These are phyloP conservation scores for Neomorphus geoffroyi DNA, from an alignment of 2,797 vertebrate species.

Conservation along the genomic window DNA sequence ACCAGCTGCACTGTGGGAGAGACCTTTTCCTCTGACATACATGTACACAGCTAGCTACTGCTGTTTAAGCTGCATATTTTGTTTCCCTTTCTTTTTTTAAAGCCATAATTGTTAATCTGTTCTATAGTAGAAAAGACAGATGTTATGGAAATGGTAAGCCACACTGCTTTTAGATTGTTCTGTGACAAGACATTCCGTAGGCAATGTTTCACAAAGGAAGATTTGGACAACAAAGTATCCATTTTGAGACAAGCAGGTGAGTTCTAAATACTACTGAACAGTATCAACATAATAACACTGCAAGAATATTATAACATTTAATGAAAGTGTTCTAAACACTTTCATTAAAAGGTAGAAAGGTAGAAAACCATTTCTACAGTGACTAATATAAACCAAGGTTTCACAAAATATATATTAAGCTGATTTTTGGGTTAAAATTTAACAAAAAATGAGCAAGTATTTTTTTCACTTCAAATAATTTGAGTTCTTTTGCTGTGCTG, in stretches of 20 bases:
- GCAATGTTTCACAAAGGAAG: constrained; percentile 64
- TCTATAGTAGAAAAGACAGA: constrained; percentile 78
- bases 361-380: background rate
- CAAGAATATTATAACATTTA: background rate
- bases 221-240: constrained; percentile 68
- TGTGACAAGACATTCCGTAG: constrained; percentile 57
- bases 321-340: background rate
- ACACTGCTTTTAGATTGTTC: constrained; percentile 59
- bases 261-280: constrained; percentile 58
- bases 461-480: background rate
- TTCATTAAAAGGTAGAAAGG: no score
- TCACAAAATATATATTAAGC: constrained; percentile 24
- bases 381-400: constrained; percentile 46
- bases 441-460: background rate
- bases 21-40: constrained; percentile 39
- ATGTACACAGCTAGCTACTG: background rate
- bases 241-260: constrained; percentile 68
- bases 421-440: constrained; percentile 59
- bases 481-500: background rate
- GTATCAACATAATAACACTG: background rate
- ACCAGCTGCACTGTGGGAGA: constrained; percentile 49
- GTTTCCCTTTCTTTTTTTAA: background rate
- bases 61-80: background rate
- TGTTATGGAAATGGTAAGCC: constrained; percentile 77
- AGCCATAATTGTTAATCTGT: constrained; percentile 72